Conservation (phyloP, 2,113 vertebrate species). For the Saguinus midas region DNA sequence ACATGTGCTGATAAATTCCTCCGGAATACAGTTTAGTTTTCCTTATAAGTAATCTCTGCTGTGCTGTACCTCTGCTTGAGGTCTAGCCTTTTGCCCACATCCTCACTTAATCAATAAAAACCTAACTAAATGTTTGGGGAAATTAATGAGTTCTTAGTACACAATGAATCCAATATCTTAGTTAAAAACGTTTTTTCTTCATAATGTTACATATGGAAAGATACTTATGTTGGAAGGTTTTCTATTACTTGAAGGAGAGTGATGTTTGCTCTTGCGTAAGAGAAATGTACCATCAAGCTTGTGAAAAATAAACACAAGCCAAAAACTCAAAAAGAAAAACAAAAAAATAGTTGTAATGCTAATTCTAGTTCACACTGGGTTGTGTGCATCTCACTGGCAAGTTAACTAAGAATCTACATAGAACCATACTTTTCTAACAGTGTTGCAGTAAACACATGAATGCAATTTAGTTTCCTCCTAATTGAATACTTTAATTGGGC, state of each 20-base stretch:
- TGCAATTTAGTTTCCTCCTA: neutral
- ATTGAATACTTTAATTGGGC: neutral
- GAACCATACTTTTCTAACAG: neutral
- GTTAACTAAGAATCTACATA: neutral
- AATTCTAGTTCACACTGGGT: neutral
- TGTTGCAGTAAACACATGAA: neutral
- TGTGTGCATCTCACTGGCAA: neutral
- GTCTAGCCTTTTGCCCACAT: neutral
- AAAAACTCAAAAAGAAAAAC: neutral
- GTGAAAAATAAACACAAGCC: neutral
- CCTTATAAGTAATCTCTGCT: neutral
- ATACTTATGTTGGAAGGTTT: neutral
- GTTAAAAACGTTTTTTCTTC: neutral
- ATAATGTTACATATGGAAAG: neutral
- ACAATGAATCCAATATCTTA: neutral
- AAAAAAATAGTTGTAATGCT: neutral
- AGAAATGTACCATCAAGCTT: neutral
- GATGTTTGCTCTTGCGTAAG: neutral
- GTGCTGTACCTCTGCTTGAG: neutral
- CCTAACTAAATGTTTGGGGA: neutral
- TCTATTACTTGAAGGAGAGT: neutral
- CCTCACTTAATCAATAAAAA: neutral
- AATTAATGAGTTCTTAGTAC: neutral
- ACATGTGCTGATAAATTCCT: neutral
- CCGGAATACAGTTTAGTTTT: neutral